Base-by-base conservation (phyloP, 2,797 vertebrate species). In the Poeciliopsis turneri region DNA sequence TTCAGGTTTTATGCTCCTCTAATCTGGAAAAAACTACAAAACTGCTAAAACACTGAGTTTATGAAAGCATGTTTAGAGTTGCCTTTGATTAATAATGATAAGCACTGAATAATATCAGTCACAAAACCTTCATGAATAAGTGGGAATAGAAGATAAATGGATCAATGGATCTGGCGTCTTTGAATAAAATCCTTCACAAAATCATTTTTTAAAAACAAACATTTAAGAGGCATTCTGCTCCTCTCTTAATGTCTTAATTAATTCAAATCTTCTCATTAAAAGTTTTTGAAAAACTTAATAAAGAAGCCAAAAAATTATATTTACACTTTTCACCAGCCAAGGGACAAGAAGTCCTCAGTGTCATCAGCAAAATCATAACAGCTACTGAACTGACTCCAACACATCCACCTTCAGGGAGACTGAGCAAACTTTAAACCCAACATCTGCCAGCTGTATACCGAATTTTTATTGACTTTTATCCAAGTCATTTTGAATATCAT, bases 321-420 rank as follows among this genome's bases (percentile, higher is more conserved):
- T 78, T 39, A 61, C 59, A n/a, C 23, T 45, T 10, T 49, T 41
- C 47, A 39, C 11, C 59, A 72, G 33, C 61, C 33, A 41, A n/a
- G 59, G 25, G 11, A 66, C 25, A 36, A 75, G 25, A 76, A 30
- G 47, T 68, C 36, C 36, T 68, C 64, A 39, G 20, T 68, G 33
- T 68, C 36, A 68, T 41, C 20, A 68, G 64, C 1, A 20, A 25
- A 41, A 68, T 23, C 36, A 68, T 41, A 68, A 41, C 64, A 68
- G 64, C 64, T 25, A 41, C 64, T 39, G 64, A 68, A 68, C 64
- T 68, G 36, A 68, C 39, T 36, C 64, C 64, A 68, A 41, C 64
- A 41, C 33, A 68, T 41, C 64, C 36, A 41, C 36, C 64, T 68
- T 68, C 64, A 25, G 64, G 36, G 64, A 68, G 36, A 6, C 20